phyloP scores from a whole-genome alignment of 1,140 invertebrate species.

The Lutraria rhynchaena region DNA sequence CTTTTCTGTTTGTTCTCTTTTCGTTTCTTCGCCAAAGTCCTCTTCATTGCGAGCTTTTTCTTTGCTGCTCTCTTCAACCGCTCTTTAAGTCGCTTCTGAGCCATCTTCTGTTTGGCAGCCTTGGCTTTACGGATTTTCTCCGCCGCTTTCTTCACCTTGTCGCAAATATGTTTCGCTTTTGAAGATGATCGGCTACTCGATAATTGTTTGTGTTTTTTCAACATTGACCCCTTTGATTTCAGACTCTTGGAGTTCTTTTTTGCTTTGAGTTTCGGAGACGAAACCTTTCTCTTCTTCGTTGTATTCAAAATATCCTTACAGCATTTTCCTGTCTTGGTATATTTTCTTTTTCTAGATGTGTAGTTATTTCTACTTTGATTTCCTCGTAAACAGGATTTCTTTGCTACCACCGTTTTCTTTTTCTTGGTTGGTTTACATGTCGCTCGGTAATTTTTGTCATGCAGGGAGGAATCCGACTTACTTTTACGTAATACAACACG shows the following conservation, averaged over 20 bases:
- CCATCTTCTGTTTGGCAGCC: neutral
- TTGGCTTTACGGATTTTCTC: slow-evolving; percentile 7
- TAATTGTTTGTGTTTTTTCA: neutral
- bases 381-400: neutral
- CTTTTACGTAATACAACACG: neutral
- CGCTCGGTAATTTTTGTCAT: neutral
- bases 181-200: neutral
- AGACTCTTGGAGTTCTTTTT: no score
- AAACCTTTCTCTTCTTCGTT: slow-evolving; percentile 12
- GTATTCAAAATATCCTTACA: neutral
- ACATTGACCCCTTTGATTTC: no score
- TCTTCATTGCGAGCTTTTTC: slow-evolving; percentile 16
- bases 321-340: neutral
- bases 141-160: neutral
- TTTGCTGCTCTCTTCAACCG: neutral
- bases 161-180: neutral
- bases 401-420: slow-evolving; percentile 1
- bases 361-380: neutral
- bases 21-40: slow-evolving; percentile 5
- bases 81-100: neutral
- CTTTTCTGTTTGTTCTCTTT: neutral
- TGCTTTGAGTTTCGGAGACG: neutral
- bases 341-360: neutral
- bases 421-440: neutral
- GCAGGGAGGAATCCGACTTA: neutral